phyloP scores from a whole-genome alignment of 2,888 invertebrate species.

The Smittia aterrima region DNA sequence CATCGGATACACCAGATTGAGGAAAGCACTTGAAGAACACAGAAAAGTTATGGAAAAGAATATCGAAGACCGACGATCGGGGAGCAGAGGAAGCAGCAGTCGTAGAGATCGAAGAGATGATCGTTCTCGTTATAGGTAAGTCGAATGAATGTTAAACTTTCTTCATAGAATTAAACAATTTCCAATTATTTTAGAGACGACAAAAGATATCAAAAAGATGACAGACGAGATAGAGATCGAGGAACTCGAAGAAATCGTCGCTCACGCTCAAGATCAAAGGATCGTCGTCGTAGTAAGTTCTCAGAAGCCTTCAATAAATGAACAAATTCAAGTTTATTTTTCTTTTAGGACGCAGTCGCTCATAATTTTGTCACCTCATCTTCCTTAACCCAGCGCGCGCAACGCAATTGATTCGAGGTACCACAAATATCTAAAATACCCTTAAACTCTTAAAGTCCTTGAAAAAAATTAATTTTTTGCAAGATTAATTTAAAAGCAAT shows the following conservation, averaged over 20 bases:
- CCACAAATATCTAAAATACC: conserved; percentile 31
- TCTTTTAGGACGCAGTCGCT: conserved; percentile 28
- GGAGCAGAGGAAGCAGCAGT: conserved; percentile 44
- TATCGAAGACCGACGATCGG: conserved; percentile 47
- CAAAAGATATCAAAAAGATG: conserved; percentile 49
- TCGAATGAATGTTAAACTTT: not conserved
- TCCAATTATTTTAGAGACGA: not conserved
- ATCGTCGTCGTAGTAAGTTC: conserved; percentile 34
- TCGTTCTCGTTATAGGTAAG: not conserved
- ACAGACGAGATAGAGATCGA: conserved; percentile 44
- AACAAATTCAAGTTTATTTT: not conserved
- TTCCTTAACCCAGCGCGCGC: not conserved
- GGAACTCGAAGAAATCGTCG: conserved; percentile 43
- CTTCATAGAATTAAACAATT: not conserved
- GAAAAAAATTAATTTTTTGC: conserved; percentile 29
- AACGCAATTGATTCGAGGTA: conserved; percentile 23
- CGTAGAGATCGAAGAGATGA: conserved; percentile 43
- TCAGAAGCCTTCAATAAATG: not conserved
- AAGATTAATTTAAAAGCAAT: conserved; percentile 32
- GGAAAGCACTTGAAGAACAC: conserved; percentile 66
- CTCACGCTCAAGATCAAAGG: conserved; percentile 44
- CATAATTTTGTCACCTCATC: not conserved
- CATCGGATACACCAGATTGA: conserved; percentile 78
- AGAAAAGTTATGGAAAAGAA: conserved; percentile 63
- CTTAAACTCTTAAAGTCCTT: conserved; percentile 6